Base-by-base conservation (phyloP, 2,797 vertebrate genomes). In the Argentina silus region DNA sequence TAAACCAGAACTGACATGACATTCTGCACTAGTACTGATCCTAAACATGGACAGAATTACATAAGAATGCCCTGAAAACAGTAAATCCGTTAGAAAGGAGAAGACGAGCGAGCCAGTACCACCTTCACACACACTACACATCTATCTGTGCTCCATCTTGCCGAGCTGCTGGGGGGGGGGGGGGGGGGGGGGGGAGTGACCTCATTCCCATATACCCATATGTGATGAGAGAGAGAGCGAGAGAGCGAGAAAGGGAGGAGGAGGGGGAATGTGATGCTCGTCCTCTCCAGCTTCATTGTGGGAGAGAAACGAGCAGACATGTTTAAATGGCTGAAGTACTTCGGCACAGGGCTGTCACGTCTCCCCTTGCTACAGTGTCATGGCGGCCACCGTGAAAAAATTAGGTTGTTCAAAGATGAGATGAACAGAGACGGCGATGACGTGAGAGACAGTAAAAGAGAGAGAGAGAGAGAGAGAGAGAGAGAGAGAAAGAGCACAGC, bases 181-280 rank as follows among this genome's bases (percentile, higher is more conserved):
- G 60, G 62, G 23, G 19, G 60, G 66, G 76, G 62, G 71, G 67
- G 61, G 73, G 67, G 72, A 76, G 67, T 79, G 74, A 81, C 68
- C 67, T 82, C 82, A 83, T 78, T 60, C 11, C 45, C 63, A 78
- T 60, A 75, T 60, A 56, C 60, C 68, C 45, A 66, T 60, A 78
- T 75, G 75, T 80, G 69, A 74, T 68, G 69, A 59, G 72, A 11
- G n/a, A 47, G 11, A 70, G n/a, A 59, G 44, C 43, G 21, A 72
- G 53, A 51, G 55, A 72, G 66, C 21, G 15, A 27, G 70, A 51
- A 67, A 43, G 62, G 71, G 75, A 27, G 53, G 53, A 73, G 71
- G 76, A 69, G 6, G 15, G 56, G 62, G 69, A 51, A 47, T 61
- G 11, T 36, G 44, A 27, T 48, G 43, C 42, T 48, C 23, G 17